A percentile compares a stretch with the other conserved stretches of the same genome.
phyloP scores from a whole-genome alignment of 2,888 invertebrate genomes.

The Lycocerus yunnanus region DNA sequence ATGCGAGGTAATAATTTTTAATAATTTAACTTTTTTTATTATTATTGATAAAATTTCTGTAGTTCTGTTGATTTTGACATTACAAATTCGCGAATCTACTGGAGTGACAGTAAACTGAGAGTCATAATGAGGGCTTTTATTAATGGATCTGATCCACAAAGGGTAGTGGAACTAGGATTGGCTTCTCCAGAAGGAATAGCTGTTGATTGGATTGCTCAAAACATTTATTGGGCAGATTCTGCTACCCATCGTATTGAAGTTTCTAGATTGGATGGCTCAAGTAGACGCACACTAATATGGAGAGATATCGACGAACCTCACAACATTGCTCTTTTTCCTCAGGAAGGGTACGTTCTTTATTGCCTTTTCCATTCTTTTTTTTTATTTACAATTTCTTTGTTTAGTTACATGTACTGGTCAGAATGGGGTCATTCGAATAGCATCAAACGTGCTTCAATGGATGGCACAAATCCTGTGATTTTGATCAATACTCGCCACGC shows the following conservation, averaged over 20 bases:
- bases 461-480: conserved; percentile 71
- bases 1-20: conserved; percentile 70
- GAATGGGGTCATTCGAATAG: conserved; percentile 74
- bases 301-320: conserved; percentile 81
- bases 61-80: conserved; percentile 87
- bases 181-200: conserved; percentile 74
- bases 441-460: conserved; percentile 81
- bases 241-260: conserved; percentile 82
- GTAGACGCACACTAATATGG: conserved; percentile 80
- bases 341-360: conserved; percentile 70
- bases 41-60: conserved; percentile 35
- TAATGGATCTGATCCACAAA: conserved; percentile 86
- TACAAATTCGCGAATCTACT: conserved; percentile 82
- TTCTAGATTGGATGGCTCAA: conserved; percentile 77
- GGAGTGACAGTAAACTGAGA: conserved; percentile 85
- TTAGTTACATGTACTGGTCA: conserved; percentile 84
- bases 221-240: conserved; percentile 90
- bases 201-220: conserved; percentile 86
- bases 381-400: conserved; percentile 27
- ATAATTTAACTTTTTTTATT: neutral
- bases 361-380: neutral
- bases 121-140: conserved; percentile 85
- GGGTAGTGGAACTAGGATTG: conserved; percentile 78
- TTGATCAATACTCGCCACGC: conserved; percentile 74
- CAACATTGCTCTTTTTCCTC: conserved; percentile 80